Percentiles rank a stretch among this genome's conserved stretches.
These are phyloP conservation scores for Alexandromys fortis DNA, from an alignment of 2,113 vertebrate genomes.

Conservation along the genomic window DNA sequence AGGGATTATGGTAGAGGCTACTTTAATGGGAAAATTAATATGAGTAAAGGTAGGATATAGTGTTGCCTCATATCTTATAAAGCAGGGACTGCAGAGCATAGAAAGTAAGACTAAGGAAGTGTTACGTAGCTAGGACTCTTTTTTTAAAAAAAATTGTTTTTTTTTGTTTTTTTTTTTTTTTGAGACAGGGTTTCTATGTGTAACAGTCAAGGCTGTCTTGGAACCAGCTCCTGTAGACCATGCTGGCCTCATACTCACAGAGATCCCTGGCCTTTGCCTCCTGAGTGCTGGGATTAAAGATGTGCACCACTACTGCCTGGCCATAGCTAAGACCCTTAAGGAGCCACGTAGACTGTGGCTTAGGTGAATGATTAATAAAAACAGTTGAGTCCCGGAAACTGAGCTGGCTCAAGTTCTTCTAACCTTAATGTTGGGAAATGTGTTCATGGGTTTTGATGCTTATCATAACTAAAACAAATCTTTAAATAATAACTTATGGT, in stretches of 20 bases:
- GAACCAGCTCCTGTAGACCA: too few relatives aligned
- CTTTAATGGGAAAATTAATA: neutral
- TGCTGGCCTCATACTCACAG: too few relatives aligned
- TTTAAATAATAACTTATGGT: neutral
- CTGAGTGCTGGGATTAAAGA: too few relatives aligned
- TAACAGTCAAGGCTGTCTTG: too few relatives aligned
- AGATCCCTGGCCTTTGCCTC: too few relatives aligned
- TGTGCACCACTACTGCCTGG: too few relatives aligned
- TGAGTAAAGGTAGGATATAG: neutral
- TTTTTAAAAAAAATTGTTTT: too few relatives aligned
- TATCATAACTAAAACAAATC: neutral
- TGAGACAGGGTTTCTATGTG: too few relatives aligned
- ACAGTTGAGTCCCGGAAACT: neutral
- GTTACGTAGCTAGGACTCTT: neutral
- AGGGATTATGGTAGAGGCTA: neutral
- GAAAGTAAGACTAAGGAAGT: neutral
- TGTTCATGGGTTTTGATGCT: neutral
- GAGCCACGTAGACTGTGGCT: neutral
- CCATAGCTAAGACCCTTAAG: neutral
- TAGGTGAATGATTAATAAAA: neutral
- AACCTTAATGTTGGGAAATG: neutral
- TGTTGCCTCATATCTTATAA: neutral
- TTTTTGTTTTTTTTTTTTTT: too few relatives aligned
- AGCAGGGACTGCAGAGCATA: neutral
- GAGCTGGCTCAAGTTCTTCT: neutral